Evolutionary conservation across 2,888 invertebrate genomes (phyloP).

Genomic region (Drosophila testacea): DNA sequence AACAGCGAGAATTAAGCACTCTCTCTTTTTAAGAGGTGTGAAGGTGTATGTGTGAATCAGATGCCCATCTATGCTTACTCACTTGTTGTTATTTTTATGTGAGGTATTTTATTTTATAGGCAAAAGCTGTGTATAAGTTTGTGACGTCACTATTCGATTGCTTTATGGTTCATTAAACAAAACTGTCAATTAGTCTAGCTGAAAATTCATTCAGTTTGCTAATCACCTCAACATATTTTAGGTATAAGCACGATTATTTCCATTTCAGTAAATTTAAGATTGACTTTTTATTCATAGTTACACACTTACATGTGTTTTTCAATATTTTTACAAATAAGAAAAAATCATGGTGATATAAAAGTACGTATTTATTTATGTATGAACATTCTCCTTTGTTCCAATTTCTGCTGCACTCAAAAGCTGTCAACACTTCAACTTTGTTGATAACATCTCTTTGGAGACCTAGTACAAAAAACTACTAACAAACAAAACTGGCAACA

Average conservation of each 20-base stretch:
- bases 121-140: conserved; percentile 8
- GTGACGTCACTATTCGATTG: conserved; percentile 22
- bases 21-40: conserved; percentile 7
- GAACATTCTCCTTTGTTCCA: conserved; percentile 49
- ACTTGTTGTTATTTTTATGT: conserved; percentile 4
- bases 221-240: not conserved
- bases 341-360: not conserved
- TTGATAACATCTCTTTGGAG: conserved; percentile 63
- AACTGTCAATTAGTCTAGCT: not conserved
- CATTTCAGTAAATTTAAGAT: not conserved
- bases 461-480: conserved; percentile 58
- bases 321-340: not conserved
- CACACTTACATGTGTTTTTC: not conserved
- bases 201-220: not conserved
- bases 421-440: conserved; percentile 53
- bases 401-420: conserved; percentile 43
- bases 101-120: not conserved
- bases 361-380: conserved; percentile 27
- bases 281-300: not conserved
- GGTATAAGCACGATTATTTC: no score
- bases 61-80: conserved; percentile 18
- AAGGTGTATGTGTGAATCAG: not conserved
- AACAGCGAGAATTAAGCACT: not conserved
- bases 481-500: conserved; percentile 56
- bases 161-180: not conserved